Evolutionary conservation across 2,113 vertebrate genomes (phyloP).

Genomic region (Sceloporus tristichus): DNA sequence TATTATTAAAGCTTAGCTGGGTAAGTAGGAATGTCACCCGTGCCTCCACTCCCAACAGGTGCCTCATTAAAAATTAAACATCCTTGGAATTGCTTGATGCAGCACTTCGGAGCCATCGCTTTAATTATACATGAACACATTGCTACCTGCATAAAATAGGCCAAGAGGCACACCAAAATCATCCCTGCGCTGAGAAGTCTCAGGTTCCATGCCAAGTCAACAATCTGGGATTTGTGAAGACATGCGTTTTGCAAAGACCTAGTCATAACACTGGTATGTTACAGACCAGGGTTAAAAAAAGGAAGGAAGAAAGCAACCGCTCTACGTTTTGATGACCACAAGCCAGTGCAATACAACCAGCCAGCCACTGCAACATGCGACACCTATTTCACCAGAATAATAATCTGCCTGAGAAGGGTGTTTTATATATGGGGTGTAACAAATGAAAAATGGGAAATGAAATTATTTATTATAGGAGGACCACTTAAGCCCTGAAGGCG

Average conservation of each 20-base stretch:
- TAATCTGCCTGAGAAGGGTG: background rate
- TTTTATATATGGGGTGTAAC: background rate
- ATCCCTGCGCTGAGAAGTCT: constrained; percentile 52
- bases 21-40: constrained; percentile 63
- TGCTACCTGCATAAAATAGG: constrained; percentile 56
- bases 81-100: constrained; percentile 58
- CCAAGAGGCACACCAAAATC: constrained; percentile 27
- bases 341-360: background rate
- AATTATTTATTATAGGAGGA: background rate
- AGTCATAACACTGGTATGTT: constrained; percentile 1
- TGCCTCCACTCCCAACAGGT: constrained; percentile 63
- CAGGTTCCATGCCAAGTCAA: constrained; percentile 48
- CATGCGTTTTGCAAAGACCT: rapidly evolving
- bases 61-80: constrained; percentile 71
- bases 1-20: constrained; percentile 71
- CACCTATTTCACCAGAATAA: background rate
- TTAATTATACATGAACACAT: constrained; percentile 66
- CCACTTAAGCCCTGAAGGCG: background rate
- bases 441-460: background rate
- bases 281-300: background rate
- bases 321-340: background rate
- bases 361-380: too few species aligned
- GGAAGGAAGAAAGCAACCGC: background rate
- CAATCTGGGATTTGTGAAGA: constrained; percentile 35
- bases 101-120: constrained; percentile 53